Evolutionary conservation across 2,888 invertebrate genomes (phyloP).

Genomic region (Sarcophaga rosellei): DNA sequence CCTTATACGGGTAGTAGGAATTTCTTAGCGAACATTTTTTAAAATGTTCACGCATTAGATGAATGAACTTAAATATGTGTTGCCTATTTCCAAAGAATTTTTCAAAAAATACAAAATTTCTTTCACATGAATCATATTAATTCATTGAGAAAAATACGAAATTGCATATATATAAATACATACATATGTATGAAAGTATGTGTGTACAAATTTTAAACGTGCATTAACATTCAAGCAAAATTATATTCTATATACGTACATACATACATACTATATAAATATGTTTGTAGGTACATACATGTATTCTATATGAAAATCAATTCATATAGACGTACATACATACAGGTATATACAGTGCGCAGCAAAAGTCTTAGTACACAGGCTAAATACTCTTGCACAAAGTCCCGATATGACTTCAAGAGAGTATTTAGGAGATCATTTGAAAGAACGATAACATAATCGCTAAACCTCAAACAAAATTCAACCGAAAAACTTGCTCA

Average conservation of each 20-base stretch:
- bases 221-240: no score
- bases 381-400: no score
- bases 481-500: no score
- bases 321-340: not conserved
- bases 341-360: not conserved
- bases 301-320: no score
- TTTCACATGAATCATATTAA: constrained; percentile 57
- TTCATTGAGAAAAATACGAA: constrained; percentile 59
- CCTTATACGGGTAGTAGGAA: no score
- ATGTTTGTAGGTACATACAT: not conserved
- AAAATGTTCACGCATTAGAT: constrained; percentile 46
- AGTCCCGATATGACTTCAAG: no score
- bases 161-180: not conserved
- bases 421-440: no score
- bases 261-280: constrained; percentile 1
- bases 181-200: not conserved
- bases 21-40: not conserved
- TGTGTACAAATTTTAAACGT: not conserved
- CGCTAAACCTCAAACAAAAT: no score
- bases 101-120: constrained; percentile 40
- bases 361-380: no score
- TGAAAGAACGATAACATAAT: no score
- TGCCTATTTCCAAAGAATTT: constrained; percentile 61
- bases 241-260: no score
- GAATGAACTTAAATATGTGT: constrained; percentile 53